Conservation (phyloP, 2,888 invertebrate species). For the Cantharis rustica region DNA sequence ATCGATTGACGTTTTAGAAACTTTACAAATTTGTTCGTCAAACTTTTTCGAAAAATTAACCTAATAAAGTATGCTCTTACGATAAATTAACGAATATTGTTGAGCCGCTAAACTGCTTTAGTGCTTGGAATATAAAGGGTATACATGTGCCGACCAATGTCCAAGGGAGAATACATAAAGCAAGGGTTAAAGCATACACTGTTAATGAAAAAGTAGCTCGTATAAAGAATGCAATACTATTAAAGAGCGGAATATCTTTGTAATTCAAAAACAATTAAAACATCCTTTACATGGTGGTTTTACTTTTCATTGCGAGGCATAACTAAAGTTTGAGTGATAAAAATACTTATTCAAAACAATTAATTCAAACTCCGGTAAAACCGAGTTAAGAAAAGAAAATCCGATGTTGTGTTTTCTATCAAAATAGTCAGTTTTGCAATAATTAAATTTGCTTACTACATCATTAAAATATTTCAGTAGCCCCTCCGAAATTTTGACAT, state of each 20-base stretch:
- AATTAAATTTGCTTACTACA: not conserved
- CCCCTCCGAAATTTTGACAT: not conserved
- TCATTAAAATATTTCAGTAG: not conserved
- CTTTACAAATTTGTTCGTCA: not conserved
- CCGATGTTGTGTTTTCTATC: no score
- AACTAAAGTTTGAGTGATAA: not conserved
- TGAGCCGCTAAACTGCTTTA: slow-evolving; percentile 16
- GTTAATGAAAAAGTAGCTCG: slow-evolving; percentile 47
- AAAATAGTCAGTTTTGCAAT: not conserved
- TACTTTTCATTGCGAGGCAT: not conserved
- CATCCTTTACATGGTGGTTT: not conserved
- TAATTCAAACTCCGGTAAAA: not conserved
- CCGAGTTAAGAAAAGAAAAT: no score
- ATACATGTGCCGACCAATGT: slow-evolving; percentile 54
- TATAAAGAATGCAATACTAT: slow-evolving; percentile 33
- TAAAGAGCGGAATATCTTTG: slow-evolving; percentile 1
- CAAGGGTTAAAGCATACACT: slow-evolving; percentile 53
- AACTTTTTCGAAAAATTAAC: not conserved
- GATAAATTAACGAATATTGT: not conserved
- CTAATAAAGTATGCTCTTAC: not conserved
- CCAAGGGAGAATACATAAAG: slow-evolving; percentile 56
- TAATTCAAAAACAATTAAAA: not conserved
- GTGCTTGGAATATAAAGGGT: slow-evolving; percentile 41
- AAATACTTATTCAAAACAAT: not conserved
- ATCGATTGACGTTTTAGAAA: not conserved